Conservation (phyloP, 2,888 invertebrate species). For the Drosophila subsilvestris region DNA sequence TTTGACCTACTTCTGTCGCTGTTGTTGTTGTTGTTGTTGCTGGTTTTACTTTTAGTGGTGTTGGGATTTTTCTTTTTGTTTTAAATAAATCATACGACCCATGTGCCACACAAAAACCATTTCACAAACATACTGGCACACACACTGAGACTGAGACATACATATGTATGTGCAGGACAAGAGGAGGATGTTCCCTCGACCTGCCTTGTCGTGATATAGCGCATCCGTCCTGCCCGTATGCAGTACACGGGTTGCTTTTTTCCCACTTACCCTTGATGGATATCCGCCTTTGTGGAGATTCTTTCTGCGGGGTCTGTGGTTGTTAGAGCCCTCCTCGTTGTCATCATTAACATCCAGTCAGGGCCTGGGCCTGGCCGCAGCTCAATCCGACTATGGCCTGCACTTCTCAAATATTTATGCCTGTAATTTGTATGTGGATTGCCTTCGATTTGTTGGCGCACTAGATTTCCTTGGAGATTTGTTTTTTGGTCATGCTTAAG, state of each 20-base stretch:
- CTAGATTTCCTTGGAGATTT: slow-evolving; percentile 45
- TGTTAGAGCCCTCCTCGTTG: not conserved
- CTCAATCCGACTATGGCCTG: slow-evolving; percentile 18
- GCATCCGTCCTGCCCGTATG: slow-evolving; percentile 54
- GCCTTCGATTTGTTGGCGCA: slow-evolving; percentile 57
- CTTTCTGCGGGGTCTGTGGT: slow-evolving; percentile 2
- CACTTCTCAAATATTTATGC: slow-evolving; percentile 63
- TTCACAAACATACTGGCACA: slow-evolving; percentile 51
- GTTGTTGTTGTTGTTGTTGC: slow-evolving; percentile 3
- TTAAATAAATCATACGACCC: slow-evolving; percentile 75
- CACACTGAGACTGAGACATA: slow-evolving; percentile 25
- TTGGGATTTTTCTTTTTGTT: slow-evolving; percentile 46
- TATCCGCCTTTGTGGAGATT: slow-evolving; percentile 34
- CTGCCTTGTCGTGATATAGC: not conserved
- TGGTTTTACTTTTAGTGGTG: slow-evolving; percentile 18
- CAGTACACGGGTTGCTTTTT: slow-evolving; percentile 27
- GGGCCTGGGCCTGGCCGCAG: slow-evolving; percentile 5
- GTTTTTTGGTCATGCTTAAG: slow-evolving; percentile 20
- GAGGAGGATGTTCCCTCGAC: not conserved
- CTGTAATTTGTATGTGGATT: slow-evolving; percentile 61
- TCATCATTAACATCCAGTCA: slow-evolving; percentile 39
- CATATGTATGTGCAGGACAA: slow-evolving; percentile 13
- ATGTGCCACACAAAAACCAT: slow-evolving; percentile 62
- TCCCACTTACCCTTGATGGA: slow-evolving; percentile 49
- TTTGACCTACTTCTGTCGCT: slow-evolving; percentile 40